Evolutionary conservation across 2,888 invertebrate species (phyloP), one percentile per base, ranked within the genome.

Genomic region (Drosophila villosipedis): DNA sequence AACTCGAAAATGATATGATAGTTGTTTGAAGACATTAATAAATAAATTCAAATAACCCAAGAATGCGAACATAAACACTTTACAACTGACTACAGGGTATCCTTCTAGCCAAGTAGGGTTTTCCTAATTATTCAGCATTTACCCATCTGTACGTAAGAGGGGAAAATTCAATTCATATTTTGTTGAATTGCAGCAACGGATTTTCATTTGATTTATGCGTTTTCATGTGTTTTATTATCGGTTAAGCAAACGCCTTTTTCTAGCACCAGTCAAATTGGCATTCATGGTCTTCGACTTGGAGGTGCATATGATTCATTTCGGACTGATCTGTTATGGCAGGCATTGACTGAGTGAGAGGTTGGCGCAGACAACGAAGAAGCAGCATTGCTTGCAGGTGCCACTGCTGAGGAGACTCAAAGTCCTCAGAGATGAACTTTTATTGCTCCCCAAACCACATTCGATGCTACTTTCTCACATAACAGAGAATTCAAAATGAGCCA

Each of bases 161-260:
- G 55, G 66, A 79, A 89, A 86, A 84, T 82, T 80, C 70, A 84
- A 89, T 83, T 84, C 75, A 76, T 77, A 82, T 76, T 81, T 86
- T 69, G 52, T 69, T 77, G 59, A 70, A 64, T 71, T 66, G 73
- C 69, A 58, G 65, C 74, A 60, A 60, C 60, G 59, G 66, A 64
- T 68, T 73, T 65, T 65, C 57, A 35, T 74, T 62, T 87, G 91
- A 89, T 89, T 91, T 89, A 91, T 88, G 78, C 69, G 75, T 82
- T 84, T 89, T 72, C 84, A 80, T 84, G 76, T 73, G 79, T 72
- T 79, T 90, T 79, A 84, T 87, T 82, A 77, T 84, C 77, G 69
- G 67, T 68, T 65, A 73, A 52, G 61, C 54, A 64, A 71, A 83
- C 87, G 91, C 90, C 91, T 79, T 76, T 80, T 89, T 82, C 75